These are phyloP conservation scores for Petaurus breviceps DNA, from an alignment of 2,113 vertebrate genomes.

Conservation along the genomic window DNA sequence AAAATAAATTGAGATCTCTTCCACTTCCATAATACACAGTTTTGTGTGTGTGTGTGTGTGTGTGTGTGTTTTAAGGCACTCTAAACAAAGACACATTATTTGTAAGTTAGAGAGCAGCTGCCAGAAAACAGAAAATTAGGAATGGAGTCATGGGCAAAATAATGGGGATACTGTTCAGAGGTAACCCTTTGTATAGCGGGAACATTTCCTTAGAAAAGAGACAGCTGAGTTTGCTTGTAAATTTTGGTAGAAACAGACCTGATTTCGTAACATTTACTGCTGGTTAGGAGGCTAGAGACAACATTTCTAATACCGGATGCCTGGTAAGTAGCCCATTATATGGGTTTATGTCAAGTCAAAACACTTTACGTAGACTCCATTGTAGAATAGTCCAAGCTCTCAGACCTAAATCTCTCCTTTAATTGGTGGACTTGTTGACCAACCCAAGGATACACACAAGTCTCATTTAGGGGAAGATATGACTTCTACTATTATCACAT, in stretches of 20 bases:
- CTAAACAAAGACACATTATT: constrained; percentile 82
- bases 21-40: constrained; percentile 80
- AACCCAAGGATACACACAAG: constrained; percentile 27
- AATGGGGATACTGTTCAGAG: constrained; percentile 78
- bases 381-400: constrained; percentile 38
- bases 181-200: constrained; percentile 72
- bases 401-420: constrained; percentile 51
- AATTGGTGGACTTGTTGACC: constrained; percentile 15
- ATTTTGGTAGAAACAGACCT: constrained; percentile 78
- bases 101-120: constrained; percentile 77
- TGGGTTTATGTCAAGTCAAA: constrained; percentile 62
- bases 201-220: constrained; percentile 79
- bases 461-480: background rate
- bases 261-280: constrained; percentile 71
- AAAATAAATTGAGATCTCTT: constrained; percentile 83
- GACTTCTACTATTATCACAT: constrained; percentile 20
- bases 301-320: constrained; percentile 43
- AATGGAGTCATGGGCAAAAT: constrained; percentile 75
- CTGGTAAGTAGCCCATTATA: constrained; percentile 52
- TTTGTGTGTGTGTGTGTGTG: too few species aligned
- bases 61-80: constrained; percentile 75
- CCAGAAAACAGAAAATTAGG: constrained; percentile 82
- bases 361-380: constrained; percentile 56
- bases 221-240: constrained; percentile 80
- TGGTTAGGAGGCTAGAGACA: constrained; percentile 50